A percentile compares a stretch with the other conserved stretches of the same genome.
Evolutionary conservation across 2,888 invertebrate species (phyloP).

Genomic region (Ennomos fuscantarius): DNA sequence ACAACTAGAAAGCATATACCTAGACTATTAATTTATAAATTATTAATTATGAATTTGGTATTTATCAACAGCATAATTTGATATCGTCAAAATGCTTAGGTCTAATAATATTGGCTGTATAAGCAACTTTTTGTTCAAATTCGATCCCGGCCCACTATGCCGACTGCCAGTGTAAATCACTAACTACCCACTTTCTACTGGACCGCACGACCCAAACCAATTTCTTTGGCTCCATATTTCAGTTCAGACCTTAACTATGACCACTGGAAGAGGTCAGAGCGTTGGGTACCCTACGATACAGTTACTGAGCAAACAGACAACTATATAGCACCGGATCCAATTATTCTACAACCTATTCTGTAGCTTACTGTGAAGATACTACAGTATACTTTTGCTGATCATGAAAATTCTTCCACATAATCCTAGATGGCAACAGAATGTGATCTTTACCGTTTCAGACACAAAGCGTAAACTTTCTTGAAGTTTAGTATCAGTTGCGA

Average conservation of each 20-base stretch:
- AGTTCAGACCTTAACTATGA: slow-evolving; percentile 58
- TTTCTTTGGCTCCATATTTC: slow-evolving; percentile 56
- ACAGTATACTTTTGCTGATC: slow-evolving; percentile 20
- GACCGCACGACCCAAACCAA: slow-evolving; percentile 48
- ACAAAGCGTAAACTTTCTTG: slow-evolving; percentile 27
- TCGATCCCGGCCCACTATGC: slow-evolving; percentile 7
- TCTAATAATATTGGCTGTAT: not conserved
- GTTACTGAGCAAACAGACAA: slow-evolving; percentile 49
- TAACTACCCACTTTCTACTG: slow-evolving; percentile 35
- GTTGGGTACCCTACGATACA: slow-evolving; percentile 51
- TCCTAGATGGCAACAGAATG: slow-evolving; percentile 12
- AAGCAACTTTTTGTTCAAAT: slow-evolving; percentile 9
- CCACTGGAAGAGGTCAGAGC: slow-evolving; percentile 60
- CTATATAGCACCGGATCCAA: slow-evolving; percentile 36
- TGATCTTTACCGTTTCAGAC: not conserved
- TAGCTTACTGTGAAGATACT: not conserved
- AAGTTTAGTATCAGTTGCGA: slow-evolving; percentile 15
- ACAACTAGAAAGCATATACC: too few species aligned
- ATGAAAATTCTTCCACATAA: not conserved
- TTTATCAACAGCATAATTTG: too few species aligned
- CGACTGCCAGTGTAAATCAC: slow-evolving; percentile 30
- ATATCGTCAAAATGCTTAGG: too few species aligned
- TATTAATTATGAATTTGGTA: too few species aligned
- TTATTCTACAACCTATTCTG: not conserved
- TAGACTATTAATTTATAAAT: too few species aligned